Evolutionary conservation across 1,140 invertebrate genomes (phyloP), one percentile per base, ranked within the genome.

Genomic region (Drosophila ficusphila): DNA sequence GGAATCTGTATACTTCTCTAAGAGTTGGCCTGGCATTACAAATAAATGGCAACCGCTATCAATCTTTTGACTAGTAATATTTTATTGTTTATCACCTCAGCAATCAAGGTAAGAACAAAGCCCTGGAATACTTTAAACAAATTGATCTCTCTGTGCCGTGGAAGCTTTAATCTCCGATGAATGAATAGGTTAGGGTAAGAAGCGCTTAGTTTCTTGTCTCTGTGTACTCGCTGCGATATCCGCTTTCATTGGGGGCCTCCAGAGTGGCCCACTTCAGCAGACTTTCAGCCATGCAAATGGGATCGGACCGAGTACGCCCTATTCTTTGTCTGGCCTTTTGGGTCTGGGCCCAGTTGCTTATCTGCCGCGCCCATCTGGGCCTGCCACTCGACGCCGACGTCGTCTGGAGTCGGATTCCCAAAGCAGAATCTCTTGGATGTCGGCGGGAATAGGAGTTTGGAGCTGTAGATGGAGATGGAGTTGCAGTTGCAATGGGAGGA

Each of bases 351-450:
- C 33, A 72, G 69, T 72, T 51, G 41, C 51, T 64, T 85, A 86
- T 85, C 79, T 72, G 42, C 34, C 60, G 56, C 65, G n/a, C 81
- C 65, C 71, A 85, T 85, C 81, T 72, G 56, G 42, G 79, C 56
- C 79, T 85, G 79, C 76, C 81, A 85, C 46, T 42, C 81, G 53
- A 60, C 65, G 53, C 31, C 47, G 65, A 53, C 71, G 69, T 56
- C 48, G 46, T 42, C 48, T 72, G 47, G 48, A 36, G 11, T 69
- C 47, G 42, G 27, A 67, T 67, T 65, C 18, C 23, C 38, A 39
- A 39, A 57, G 51, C 57, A 6, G 25, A 25, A 38, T 47, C 16
- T 36, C n/a, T 25, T 7, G 14, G 53, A 18, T 60, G 53, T 16
- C 18, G 7, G 7, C n/a, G 27, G 53, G 12, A 61, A 29, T 23